Conservation (phyloP, 2,797 vertebrate species). For the Emys orbicularis region DNA sequence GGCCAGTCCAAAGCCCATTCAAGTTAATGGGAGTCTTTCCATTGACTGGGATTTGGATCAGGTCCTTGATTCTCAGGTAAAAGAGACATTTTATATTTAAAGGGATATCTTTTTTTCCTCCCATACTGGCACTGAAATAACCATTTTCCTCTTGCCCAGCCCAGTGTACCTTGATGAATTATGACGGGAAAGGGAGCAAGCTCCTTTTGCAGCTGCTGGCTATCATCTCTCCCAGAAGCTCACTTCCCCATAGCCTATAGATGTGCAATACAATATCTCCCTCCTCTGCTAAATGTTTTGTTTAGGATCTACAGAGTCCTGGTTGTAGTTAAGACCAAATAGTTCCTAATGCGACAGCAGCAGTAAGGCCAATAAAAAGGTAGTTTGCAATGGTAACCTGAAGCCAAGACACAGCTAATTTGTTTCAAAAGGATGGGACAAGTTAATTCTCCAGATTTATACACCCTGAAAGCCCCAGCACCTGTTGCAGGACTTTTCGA, state of each 20-base stretch:
- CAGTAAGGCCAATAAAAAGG: neutral
- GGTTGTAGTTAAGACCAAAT: neutral
- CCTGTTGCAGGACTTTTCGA: neutral
- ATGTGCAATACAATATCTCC: neutral
- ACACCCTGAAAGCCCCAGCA: neutral
- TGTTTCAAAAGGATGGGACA: conserved; percentile 13
- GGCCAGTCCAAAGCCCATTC: neutral
- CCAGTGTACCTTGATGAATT: neutral
- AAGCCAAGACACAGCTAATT: conserved; percentile 15
- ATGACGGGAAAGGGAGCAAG: neutral
- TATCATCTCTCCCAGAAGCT: neutral
- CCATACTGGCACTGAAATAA: neutral
- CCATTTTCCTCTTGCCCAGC: neutral
- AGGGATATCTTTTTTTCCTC: neutral
- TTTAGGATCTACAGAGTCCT: neutral
- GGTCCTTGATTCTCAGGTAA: neutral
- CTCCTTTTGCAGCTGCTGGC: neutral
- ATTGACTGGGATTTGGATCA: neutral
- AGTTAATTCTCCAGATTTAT: conserved; percentile 31
- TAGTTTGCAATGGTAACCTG: neutral
- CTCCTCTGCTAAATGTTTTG: neutral
- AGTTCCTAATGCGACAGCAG: neutral
- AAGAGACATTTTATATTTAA: neutral
- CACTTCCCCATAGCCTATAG: neutral
- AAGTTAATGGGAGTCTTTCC: neutral